Percentiles rank a stretch among this genome's conserved stretches.
phyloP scores from a whole-genome alignment of 2,888 invertebrate genomes.

The Globia sparganii region DNA sequence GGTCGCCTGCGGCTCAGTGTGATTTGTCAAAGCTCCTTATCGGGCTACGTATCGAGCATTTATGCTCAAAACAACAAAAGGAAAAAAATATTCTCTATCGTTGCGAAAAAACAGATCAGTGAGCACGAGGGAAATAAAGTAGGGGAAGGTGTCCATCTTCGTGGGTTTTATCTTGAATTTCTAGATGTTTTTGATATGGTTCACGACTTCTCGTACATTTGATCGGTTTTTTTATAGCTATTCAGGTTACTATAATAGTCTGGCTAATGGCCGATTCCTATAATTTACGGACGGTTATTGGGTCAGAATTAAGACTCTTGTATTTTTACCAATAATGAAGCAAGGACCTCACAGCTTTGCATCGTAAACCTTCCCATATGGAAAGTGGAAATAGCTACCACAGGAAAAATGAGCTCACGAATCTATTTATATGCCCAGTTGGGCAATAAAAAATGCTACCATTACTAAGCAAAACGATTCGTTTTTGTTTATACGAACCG shows the following conservation, averaged over 20 bases:
- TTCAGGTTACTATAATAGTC: no score
- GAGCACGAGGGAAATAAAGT: constrained; percentile 58
- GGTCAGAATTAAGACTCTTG: background rate
- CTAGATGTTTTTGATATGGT: constrained; percentile 30
- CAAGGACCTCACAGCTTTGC: background rate
- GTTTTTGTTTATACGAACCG: background rate
- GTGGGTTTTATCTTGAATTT: constrained; percentile 47
- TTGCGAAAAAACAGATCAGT: constrained; percentile 61
- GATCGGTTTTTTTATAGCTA: background rate
- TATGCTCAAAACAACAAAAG: constrained; percentile 60
- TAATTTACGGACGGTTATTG: background rate
- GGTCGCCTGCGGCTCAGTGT: constrained; percentile 37
- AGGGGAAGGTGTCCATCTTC: constrained; percentile 55
- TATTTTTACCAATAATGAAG: background rate
- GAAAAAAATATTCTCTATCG: constrained; percentile 49
- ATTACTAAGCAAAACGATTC: background rate
- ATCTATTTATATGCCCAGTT: background rate
- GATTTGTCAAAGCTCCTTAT: constrained; percentile 65
- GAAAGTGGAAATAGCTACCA: background rate
- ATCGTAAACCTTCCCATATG: background rate
- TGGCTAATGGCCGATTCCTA: background rate
- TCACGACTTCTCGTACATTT: constrained; percentile 1
- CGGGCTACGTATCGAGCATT: constrained; percentile 58
- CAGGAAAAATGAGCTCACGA: background rate
- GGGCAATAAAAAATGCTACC: background rate